Evolutionary conservation across 2,888 invertebrate species (phyloP).

Genomic region (Corythucha ciliata): DNA sequence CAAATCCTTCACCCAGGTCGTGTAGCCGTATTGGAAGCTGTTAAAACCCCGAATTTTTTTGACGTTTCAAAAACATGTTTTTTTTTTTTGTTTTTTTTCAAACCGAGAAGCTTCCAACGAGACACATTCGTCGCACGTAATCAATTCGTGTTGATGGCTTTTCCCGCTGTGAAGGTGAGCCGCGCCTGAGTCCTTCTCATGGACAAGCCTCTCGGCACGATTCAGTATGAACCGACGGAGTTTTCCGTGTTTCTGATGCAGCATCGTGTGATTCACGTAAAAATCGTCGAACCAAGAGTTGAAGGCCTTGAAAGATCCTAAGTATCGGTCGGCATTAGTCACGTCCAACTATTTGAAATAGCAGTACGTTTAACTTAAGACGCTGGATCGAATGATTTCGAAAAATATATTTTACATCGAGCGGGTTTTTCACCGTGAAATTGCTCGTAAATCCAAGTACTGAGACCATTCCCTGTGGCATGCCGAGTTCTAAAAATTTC

Average conservation of each 20-base stretch:
- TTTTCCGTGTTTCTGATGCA: not conserved
- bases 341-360: too few species aligned
- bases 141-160: slow-evolving; percentile 1
- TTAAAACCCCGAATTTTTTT: not conserved
- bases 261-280: not conserved
- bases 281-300: not conserved
- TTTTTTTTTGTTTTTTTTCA: not conserved
- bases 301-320: not conserved
- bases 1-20: not conserved
- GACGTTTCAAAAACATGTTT: too few species aligned
- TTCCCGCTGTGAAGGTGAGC: not conserved
- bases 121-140: not conserved
- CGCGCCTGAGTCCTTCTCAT: not conserved
- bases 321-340: too few species aligned
- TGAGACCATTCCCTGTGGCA: too few species aligned
- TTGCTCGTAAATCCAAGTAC: too few species aligned
- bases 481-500: too few species aligned
- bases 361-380: too few species aligned
- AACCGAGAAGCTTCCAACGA: not conserved
- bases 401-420: too few species aligned
- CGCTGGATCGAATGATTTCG: too few species aligned
- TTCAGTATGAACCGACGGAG: not conserved
- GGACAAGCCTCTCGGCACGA: not conserved
- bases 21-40: not conserved
- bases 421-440: too few species aligned